phyloP scores from a whole-genome alignment of 2,797 vertebrate species.

The Avahi laniger region DNA sequence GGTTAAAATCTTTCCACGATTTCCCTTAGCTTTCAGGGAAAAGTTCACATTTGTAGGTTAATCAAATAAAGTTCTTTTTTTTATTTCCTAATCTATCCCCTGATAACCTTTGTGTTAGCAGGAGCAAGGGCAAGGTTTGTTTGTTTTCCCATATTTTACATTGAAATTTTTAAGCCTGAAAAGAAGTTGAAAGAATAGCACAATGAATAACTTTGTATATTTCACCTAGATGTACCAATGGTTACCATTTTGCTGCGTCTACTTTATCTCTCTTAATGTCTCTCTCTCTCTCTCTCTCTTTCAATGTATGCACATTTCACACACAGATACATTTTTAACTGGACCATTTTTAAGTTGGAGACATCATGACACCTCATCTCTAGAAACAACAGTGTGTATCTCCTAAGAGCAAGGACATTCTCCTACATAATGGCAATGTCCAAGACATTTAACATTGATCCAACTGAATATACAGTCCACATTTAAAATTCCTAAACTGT shows the following conservation, averaged over 20 bases:
- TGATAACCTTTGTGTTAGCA: slow-evolving; percentile 11
- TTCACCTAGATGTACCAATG: not conserved
- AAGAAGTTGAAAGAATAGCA: not conserved
- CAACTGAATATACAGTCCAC: not conserved
- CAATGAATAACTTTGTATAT: not conserved
- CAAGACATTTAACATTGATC: slow-evolving; percentile 33
- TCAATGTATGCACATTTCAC: not conserved
- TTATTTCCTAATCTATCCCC: not conserved
- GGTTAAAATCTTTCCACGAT: slow-evolving; percentile 26
- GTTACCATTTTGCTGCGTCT: not conserved
- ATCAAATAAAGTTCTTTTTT: slow-evolving; percentile 12
- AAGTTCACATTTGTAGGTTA: not conserved
- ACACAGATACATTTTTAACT: not conserved
- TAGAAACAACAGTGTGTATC: not conserved
- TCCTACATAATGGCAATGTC: not conserved
- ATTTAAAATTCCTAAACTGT: slow-evolving; percentile 29
- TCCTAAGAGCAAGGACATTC: slow-evolving; percentile 7
- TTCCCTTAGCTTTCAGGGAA: slow-evolving; percentile 28
- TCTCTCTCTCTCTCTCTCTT: not conserved
- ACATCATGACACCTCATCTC: not conserved
- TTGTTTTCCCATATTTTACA: not conserved
- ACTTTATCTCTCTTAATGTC: not conserved
- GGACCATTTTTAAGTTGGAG: slow-evolving; percentile 24
- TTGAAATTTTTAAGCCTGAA: slow-evolving; percentile 25
- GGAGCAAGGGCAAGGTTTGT: not conserved